phyloP scores from a whole-genome alignment of 1,140 invertebrate species.

The Caerostris darwini region DNA sequence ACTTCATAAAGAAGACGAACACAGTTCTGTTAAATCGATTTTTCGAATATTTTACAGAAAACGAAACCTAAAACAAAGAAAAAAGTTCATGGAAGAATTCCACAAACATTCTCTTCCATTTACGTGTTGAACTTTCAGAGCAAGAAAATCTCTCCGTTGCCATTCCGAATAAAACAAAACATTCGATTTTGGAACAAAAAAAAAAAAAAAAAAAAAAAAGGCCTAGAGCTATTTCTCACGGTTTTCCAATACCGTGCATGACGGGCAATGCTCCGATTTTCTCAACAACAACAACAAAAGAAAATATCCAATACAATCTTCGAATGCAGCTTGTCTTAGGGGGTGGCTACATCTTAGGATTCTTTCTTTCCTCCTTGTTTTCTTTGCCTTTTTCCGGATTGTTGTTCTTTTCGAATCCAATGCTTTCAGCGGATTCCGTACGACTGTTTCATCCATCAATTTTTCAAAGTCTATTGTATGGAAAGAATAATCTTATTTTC shows the following conservation, averaged over 20 bases:
- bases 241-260: conserved; percentile 26
- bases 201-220: too few species aligned
- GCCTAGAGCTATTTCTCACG: conserved; percentile 17
- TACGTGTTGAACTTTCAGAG: not conserved
- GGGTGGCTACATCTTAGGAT: not conserved
- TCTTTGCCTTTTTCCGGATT: not conserved
- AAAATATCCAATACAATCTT: conserved; percentile 16
- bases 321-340: not conserved
- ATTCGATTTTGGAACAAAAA: not conserved
- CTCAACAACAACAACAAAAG: not conserved
- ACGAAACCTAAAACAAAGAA: too few species aligned
- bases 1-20: too few species aligned
- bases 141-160: not conserved
- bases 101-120: not conserved
- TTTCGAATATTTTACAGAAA: too few species aligned
- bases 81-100: not conserved
- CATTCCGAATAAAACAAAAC: not conserved
- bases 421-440: not conserved
- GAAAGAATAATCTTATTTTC: not conserved
- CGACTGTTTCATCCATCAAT: not conserved
- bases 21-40: too few species aligned
- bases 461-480: not conserved
- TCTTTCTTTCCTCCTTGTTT: too few species aligned
- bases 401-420: not conserved
- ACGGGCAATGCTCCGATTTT: not conserved